These are phyloP conservation scores for Thripadectes ignobilis DNA, from an alignment of 2,797 vertebrate species.

Conservation along the genomic window DNA sequence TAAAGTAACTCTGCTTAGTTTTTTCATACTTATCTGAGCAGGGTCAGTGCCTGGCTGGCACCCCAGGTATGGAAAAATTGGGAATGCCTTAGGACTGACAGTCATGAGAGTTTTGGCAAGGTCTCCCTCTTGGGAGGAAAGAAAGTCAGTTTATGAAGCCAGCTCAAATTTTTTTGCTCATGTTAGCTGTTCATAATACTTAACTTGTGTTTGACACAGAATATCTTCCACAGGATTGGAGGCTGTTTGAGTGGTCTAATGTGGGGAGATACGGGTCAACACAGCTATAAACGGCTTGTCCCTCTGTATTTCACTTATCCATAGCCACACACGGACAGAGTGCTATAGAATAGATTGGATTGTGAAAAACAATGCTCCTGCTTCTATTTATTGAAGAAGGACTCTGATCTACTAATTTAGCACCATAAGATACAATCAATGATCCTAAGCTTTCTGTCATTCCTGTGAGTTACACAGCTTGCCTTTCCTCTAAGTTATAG, in stretches of 20 bases:
- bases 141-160: neutral
- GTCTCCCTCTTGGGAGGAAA: neutral
- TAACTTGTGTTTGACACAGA: neutral
- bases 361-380: neutral
- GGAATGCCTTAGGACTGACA: neutral
- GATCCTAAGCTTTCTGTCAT: neutral
- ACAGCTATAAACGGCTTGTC: neutral
- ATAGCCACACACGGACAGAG: neutral
- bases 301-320: neutral
- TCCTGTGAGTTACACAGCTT: slow-evolving; percentile 9
- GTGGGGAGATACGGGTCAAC: neutral
- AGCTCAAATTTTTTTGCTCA: neutral
- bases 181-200: neutral
- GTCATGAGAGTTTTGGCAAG: neutral
- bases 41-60: neutral
- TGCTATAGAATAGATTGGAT: neutral
- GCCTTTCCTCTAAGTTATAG: neutral
- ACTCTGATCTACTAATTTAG: neutral
- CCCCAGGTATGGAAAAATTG: neutral
- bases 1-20: neutral
- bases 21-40: neutral
- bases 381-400: neutral
- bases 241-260: neutral
- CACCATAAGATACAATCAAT: neutral
- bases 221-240: neutral